Percentiles rank a stretch among this genome's conserved stretches.
These are phyloP conservation scores for Sorex fumeus DNA, from an alignment of 2,113 vertebrate genomes.

Conservation along the genomic window DNA sequence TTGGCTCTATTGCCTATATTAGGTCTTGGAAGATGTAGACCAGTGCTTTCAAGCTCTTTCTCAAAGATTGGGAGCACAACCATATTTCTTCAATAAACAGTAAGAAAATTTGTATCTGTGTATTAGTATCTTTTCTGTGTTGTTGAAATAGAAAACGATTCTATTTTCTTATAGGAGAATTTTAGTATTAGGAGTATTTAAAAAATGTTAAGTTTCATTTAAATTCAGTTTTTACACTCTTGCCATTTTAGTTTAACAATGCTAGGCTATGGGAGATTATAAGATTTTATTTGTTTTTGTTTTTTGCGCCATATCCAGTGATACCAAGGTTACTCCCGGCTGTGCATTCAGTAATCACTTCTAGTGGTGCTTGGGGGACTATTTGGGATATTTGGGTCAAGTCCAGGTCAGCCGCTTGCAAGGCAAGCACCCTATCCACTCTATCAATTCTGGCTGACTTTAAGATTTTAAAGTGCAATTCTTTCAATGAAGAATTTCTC, in stretches of 20 bases:
- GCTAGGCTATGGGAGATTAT: slow-evolving; percentile 28
- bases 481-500: slow-evolving; percentile 52
- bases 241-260: neutral
- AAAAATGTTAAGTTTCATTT: slow-evolving; percentile 38
- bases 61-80: slow-evolving; percentile 95
- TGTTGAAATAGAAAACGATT: slow-evolving; percentile 23
- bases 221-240: slow-evolving; percentile 42
- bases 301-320: too few relatives aligned
- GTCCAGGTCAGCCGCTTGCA: too few relatives aligned
- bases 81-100: slow-evolving; percentile 98
- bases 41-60: slow-evolving; percentile 97
- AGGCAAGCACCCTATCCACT: too few relatives aligned
- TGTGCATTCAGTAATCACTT: neutral
- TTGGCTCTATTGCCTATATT: slow-evolving; percentile 70
- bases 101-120: slow-evolving; percentile 87
- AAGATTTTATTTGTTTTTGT: neutral
- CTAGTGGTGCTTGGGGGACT: neutral
- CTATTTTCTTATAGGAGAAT: slow-evolving; percentile 41
- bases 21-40: slow-evolving; percentile 98
- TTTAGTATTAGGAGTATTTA: slow-evolving; percentile 42
- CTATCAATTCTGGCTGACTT: neutral
- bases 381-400: too few relatives aligned
- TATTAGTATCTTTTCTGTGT: slow-evolving; percentile 7
- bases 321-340: too few relatives aligned
- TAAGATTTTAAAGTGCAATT: slow-evolving; percentile 49